Percentiles rank a stretch among this genome's conserved stretches.
Conservation (phyloP, 1,140 invertebrate species). For the Caenorhabditis elegans region DNA sequence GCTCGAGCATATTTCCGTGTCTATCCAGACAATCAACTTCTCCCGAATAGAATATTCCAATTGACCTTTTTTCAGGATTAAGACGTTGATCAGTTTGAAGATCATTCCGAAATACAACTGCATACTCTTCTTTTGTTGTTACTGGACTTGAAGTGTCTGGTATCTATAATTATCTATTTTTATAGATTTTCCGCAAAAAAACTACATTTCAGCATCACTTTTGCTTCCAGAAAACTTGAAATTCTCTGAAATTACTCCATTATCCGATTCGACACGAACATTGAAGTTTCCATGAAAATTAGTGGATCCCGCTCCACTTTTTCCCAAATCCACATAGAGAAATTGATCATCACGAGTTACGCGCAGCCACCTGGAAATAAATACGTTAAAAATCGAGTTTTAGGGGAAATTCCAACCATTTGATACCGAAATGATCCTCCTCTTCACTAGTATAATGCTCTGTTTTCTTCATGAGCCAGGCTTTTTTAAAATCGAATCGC, state of each 20-base stretch:
- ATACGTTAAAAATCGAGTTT: not conserved
- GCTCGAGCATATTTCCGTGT: constrained; percentile 70
- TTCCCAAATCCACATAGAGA: too few species aligned
- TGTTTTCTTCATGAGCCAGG: not conserved
- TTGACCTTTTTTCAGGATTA: not conserved
- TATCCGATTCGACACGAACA: too few species aligned
- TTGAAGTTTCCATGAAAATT: too few species aligned
- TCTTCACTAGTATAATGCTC: not conserved
- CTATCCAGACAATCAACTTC: constrained; percentile 38
- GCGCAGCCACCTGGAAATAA: not conserved
- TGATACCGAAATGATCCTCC: not conserved
- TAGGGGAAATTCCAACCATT: not conserved
- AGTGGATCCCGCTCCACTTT: too few species aligned
- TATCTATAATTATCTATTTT: too few species aligned
- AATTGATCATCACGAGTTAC: not conserved
- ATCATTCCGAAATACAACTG: constrained; percentile 67
- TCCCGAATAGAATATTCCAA: constrained; percentile 28
- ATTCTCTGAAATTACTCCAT: too few species aligned
- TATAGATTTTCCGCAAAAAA: too few species aligned
- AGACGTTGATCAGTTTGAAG: constrained; percentile 40
- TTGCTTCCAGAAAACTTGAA: too few species aligned
- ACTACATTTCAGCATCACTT: too few species aligned
- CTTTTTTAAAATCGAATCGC: not conserved
- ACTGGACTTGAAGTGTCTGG: constrained; percentile 70
- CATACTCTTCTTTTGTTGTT: constrained; percentile 74